These are phyloP conservation scores for Ophioninae sp. DNA, from an alignment of 2,888 invertebrate species.

Conservation along the genomic window DNA sequence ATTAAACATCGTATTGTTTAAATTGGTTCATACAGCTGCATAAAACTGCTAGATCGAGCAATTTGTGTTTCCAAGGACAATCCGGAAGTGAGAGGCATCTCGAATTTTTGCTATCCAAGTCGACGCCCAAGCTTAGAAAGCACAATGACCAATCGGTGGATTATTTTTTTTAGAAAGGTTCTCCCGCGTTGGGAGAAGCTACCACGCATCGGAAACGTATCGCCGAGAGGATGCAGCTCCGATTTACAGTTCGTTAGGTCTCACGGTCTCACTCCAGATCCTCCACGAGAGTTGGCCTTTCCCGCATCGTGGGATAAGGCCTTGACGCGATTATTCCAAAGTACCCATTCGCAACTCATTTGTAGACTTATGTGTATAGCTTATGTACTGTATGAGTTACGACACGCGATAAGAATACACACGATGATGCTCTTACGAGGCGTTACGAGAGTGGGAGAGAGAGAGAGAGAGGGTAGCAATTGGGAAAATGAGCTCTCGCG, in stretches of 20 bases:
- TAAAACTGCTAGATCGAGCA: too few relatives aligned
- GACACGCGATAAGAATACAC: slow-evolving; percentile 64
- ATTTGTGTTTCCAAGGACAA: background rate
- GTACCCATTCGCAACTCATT: slow-evolving; percentile 38
- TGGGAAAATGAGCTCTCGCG: slow-evolving; percentile 32
- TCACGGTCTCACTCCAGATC: slow-evolving; percentile 76
- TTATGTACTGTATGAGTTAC: slow-evolving; percentile 36
- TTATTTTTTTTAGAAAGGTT: slow-evolving; percentile 56
- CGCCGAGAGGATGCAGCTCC: slow-evolving; percentile 44
- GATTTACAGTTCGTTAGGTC: slow-evolving; percentile 76
- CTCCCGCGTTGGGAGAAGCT: slow-evolving; percentile 23
- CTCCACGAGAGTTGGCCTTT: slow-evolving; percentile 52
- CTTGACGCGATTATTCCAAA: slow-evolving; percentile 54
- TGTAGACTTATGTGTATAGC: background rate
- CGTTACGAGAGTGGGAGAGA: slow-evolving; percentile 24
- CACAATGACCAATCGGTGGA: slow-evolving; percentile 31
- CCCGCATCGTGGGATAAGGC: slow-evolving; percentile 62
- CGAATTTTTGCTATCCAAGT: slow-evolving; percentile 1
- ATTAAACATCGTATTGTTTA: too few relatives aligned
- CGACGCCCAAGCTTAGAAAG: slow-evolving; percentile 20
- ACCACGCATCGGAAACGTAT: slow-evolving; percentile 44
- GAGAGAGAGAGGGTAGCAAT: background rate
- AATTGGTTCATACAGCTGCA: too few relatives aligned
- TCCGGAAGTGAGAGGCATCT: slow-evolving; percentile 42
- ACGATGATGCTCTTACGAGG: slow-evolving; percentile 64